phyloP scores from a whole-genome alignment of 1,140 invertebrate species.

The roundworm (Caenorhabditis elegans) region WBcel235 BX284604.4:6918501-6919000 shows the following conservation, averaged over 20 bases:
- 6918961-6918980: slow-evolving; percentile 92
- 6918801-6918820: slow-evolving; percentile 81
- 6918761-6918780: slow-evolving; percentile 91
- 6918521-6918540: slow-evolving; percentile 94
- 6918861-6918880: slow-evolving; percentile 99
- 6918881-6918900: slow-evolving; percentile 80
- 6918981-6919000: slow-evolving; percentile 89
- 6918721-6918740: slow-evolving; percentile 92
- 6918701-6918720: slow-evolving; percentile 98
- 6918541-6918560: slow-evolving; percentile 88
- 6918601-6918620: slow-evolving; percentile 50
- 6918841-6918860: slow-evolving; percentile 91
- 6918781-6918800: slow-evolving; percentile 96
- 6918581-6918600: background rate
- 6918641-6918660: slow-evolving; percentile 77
- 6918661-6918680: slow-evolving; percentile 93
- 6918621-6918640: slow-evolving; percentile 63
- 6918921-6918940: background rate
- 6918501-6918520: slow-evolving; percentile 81
- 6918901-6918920: background rate
- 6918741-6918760: slow-evolving; percentile 75
- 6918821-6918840: slow-evolving; percentile 94
- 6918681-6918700: slow-evolving; percentile 98
- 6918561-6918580: slow-evolving; percentile 83
- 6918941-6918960: slow-evolving; percentile 89